Evolutionary conservation across 2,888 invertebrate species (phyloP).

Genomic region (Orchesella flavescens): DNA sequence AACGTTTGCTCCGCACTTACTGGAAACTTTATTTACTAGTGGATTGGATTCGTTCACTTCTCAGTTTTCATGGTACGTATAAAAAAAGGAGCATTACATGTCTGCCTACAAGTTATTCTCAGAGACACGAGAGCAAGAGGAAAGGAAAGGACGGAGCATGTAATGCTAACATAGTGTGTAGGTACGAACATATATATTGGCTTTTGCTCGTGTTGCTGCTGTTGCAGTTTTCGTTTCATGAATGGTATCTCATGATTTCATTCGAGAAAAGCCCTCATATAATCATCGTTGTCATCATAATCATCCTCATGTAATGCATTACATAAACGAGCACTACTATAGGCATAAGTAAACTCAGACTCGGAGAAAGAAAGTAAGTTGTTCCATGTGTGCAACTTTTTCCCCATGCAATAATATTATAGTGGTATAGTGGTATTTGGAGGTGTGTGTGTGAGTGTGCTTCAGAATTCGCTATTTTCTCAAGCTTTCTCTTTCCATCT

Average conservation of each 20-base stretch:
- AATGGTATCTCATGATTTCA: slow-evolving; percentile 6
- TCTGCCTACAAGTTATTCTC: too few species aligned
- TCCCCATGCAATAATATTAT: neutral
- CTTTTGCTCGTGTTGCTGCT: neutral
- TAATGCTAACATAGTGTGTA: too few species aligned
- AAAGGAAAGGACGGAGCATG: too few species aligned
- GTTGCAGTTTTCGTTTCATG: slow-evolving; percentile 17
- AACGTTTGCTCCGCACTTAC: slow-evolving; percentile 41
- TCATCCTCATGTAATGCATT: slow-evolving; percentile 26
- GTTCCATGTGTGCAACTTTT: slow-evolving; percentile 17
- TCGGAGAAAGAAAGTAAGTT: neutral
- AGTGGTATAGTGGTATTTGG: neutral
- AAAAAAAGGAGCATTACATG: neutral
- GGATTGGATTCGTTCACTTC: slow-evolving; percentile 32
- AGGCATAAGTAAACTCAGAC: neutral
- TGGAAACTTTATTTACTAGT: slow-evolving; percentile 38
- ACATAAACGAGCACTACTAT: neutral
- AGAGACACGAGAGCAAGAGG: too few species aligned
- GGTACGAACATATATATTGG: too few species aligned
- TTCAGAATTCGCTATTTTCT: neutral
- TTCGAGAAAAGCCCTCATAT: slow-evolving; percentile 4
- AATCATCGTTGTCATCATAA: slow-evolving; percentile 20
- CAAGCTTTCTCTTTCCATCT: neutral
- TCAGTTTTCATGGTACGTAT: slow-evolving; percentile 4
- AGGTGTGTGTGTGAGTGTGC: neutral